These are phyloP conservation scores for Anneissia japonica DNA, from an alignment of 35 echinoderm and acorn worm species.

Conservation along the genomic window DNA sequence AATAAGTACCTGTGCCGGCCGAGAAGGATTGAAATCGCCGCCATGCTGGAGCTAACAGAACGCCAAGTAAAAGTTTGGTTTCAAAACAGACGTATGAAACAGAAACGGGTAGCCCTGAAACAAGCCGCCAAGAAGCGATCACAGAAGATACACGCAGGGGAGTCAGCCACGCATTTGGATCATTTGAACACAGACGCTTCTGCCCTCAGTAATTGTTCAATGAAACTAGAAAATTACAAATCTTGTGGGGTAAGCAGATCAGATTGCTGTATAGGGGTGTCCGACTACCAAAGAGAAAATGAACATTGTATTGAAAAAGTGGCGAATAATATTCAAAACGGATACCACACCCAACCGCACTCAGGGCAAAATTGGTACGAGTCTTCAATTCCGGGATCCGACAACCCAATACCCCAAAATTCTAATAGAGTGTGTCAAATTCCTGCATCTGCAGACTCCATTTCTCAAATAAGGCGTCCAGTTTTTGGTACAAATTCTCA, in stretches of 20 bases:
- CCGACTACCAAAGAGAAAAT: not conserved
- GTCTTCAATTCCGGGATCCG: not conserved
- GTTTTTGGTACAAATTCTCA: not conserved
- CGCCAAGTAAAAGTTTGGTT: slow-evolving; percentile 58
- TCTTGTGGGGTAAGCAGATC: not conserved
- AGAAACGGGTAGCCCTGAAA: not conserved
- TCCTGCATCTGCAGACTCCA: not conserved
- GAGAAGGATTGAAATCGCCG: slow-evolving; percentile 90
- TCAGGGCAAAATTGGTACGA: not conserved
- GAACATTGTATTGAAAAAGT: not conserved
- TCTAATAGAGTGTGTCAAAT: not conserved
- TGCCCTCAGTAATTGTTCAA: not conserved
- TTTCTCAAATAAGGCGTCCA: not conserved
- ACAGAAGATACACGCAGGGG: not conserved
- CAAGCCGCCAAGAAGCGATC: not conserved
- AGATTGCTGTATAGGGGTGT: not conserved
- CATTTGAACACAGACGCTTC: not conserved
- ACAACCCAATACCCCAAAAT: not conserved
- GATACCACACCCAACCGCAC: not conserved
- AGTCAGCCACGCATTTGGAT: not conserved
- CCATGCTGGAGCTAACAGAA: slow-evolving; percentile 73
- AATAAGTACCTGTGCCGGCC: slow-evolving; percentile 87
- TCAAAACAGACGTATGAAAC: slow-evolving; percentile 14
- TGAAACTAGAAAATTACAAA: not conserved
- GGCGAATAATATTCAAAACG: not conserved